Conservation (phyloP, 2,113 vertebrate species). For the Thunnus maccoyii region DNA sequence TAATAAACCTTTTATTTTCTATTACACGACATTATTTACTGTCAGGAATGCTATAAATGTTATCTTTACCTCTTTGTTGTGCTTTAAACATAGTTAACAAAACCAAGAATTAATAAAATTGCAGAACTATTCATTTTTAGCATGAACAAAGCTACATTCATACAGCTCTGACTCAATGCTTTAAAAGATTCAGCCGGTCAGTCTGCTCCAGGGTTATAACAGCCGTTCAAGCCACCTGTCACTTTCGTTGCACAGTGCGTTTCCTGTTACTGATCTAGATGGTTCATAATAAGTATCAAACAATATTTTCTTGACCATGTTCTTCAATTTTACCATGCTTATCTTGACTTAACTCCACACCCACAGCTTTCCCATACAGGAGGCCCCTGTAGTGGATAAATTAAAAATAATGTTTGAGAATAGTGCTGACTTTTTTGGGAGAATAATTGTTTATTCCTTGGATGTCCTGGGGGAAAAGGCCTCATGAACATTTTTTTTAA, state of each 20-base stretch:
- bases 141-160: too few relatives aligned
- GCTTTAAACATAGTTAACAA: background rate
- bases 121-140: too few relatives aligned
- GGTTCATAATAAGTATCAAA: conserved; percentile 55
- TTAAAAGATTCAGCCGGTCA: background rate
- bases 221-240: conserved; percentile 41
- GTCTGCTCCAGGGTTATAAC: background rate
- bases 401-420: conserved; percentile 93
- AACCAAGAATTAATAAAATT: background rate
- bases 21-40: background rate
- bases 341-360: conserved; percentile 82
- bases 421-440: conserved; percentile 94
- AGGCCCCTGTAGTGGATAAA: conserved; percentile 84
- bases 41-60: too few relatives aligned
- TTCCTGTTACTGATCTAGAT: conserved; percentile 8
- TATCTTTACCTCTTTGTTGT: too few relatives aligned
- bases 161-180: background rate
- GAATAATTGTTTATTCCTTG: conserved; percentile 93
- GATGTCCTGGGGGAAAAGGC: conserved; percentile 88
- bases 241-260: conserved; percentile 7
- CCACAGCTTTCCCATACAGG: conserved; percentile 91
- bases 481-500: conserved; percentile 62
- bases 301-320: conserved; percentile 65
- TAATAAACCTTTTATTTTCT: background rate
- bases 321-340: conserved; percentile 50